Base-by-base conservation (phyloP, 2,888 invertebrate species). In the Acleris emargana region DNA sequence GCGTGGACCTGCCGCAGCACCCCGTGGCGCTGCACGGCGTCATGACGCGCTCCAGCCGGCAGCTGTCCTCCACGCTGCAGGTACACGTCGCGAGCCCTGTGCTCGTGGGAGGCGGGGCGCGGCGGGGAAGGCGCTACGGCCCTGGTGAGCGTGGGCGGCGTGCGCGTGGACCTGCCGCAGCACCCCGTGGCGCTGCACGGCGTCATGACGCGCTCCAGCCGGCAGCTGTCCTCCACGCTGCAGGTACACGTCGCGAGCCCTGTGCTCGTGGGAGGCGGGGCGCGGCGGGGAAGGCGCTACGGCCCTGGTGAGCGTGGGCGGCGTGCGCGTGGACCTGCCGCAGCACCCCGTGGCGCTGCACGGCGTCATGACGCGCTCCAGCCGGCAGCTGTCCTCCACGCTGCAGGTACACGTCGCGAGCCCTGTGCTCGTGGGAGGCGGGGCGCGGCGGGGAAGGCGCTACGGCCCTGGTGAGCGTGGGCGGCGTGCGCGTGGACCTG, bases 311-410 rank as follows among this genome's bases (percentile, higher is more conserved):
- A 97, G 97, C 9, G 95, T 99, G 62, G 99, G 99, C 1, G 96
- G 96, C 16, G 96, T 99, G 1, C 95, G 97, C 70, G 96, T 99
- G 62, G 99, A 99, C 86, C 98, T 99, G 80, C 99, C 99, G 4
- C 99, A 99, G 88, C 99, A 99, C 91, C 99, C 99, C 0, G 98
- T 99, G 0, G 98, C 97, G 7, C 91, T 99, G 73, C 99, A 99
- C 88, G 99, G 99, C 58, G 99, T 99, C 96, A 98, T 99, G 95
- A 98, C 98, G 0, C 94, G 99, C 73, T 97, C 98, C 70, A 97
- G 98, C 69, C 96, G 98, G 72, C 97, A 99, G 80, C 93, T 99
- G 51, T 98, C 98, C 7, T 97, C 97, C 16, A 99, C 99, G 0
- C 89, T 99, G 61, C 98, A 98, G 93, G 97, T 95, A 74, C 69